A percentile compares a stretch with the other conserved stretches of the same genome.
These are phyloP conservation scores for Deroplatys truncata DNA, from an alignment of 2,888 invertebrate genomes.

Conservation along the genomic window DNA sequence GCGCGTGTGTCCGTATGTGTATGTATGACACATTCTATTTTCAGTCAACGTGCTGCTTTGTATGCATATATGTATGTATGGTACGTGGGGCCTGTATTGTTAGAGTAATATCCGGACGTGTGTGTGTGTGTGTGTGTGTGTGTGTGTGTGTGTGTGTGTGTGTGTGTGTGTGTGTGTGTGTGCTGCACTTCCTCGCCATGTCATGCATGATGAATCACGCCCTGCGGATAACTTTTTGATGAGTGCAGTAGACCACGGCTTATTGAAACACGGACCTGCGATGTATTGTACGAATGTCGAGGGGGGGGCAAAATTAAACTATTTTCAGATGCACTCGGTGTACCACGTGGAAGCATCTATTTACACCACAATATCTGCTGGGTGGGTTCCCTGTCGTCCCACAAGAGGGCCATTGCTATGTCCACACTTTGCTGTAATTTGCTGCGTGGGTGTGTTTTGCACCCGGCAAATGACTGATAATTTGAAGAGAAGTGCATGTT, in stretches of 20 bases:
- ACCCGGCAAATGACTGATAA: background rate
- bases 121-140: background rate
- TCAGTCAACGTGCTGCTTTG: background rate
- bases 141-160: background rate
- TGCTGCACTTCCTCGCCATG: background rate
- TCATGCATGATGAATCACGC: background rate
- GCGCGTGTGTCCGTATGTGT: background rate
- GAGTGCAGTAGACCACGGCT: background rate
- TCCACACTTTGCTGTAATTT: background rate
- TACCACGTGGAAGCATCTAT: background rate
- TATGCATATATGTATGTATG: background rate
- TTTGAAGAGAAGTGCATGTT: background rate
- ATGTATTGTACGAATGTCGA: background rate
- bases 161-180: background rate
- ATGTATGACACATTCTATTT: background rate
- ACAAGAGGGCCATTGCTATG: background rate
- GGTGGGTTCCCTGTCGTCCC: no score
- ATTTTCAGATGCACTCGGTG: background rate
- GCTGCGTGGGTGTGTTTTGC: no score
- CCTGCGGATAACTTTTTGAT: background rate
- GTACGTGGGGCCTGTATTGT: background rate
- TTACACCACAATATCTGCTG: background rate
- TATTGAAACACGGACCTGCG: background rate
- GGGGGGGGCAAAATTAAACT: background rate
- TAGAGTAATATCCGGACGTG: conserved; percentile 1